Base-by-base conservation (phyloP, 37 sponge, comb jelly and placozoan species). In the Petrosia ficiformis region DNA sequence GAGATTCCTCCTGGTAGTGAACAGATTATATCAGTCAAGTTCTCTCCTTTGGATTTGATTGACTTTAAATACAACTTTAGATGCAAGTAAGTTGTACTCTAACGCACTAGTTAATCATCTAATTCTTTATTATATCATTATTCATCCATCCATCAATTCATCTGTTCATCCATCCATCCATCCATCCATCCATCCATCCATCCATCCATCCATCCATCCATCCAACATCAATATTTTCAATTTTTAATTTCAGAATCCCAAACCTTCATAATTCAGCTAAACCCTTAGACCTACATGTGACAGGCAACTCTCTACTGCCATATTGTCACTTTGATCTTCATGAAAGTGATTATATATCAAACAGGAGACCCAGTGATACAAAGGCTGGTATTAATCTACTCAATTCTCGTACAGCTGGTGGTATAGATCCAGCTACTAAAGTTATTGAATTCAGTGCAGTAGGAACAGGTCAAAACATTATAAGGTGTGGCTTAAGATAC, bases 321-420 rank as follows among this genome's bases (percentile, higher is more conserved):
- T 92, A 89, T 71, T 97, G 98, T 73, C 98, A 97, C 85, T 97
- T 97, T 84, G 98, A 97, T 67, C 83, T 97, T 80, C 91, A 89
- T 77, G 77, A 89, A 32, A 94, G 83, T 35, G 86, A 96, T 80
- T 93, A 96, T 61, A 79, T 89, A 52, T 83, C 63, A 8, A 43
- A 65, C 31, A 75, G 82, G n/a, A 57, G 86, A 33, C 35, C 25
- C 5, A 65, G 57, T 44, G 39, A 19, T 24, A 37, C 0, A 26
- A 11, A 21, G 14, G 33, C 54, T 19, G 39, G 33, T 41, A 39
- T 65, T 41, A 59, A 40, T 57, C 58, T 72, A 42, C 24, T 31
- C 24, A 5, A 76, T 71, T 29, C 74, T 81, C 43, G 39, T 87
- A n/a, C 73, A 87, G 37, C 65, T 1, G 80, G 33, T 33, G n/a